These are phyloP conservation scores for Ophioderma brevispina DNA, from an alignment of 35 echinoderm and acorn worm species.

Conservation along the genomic window DNA sequence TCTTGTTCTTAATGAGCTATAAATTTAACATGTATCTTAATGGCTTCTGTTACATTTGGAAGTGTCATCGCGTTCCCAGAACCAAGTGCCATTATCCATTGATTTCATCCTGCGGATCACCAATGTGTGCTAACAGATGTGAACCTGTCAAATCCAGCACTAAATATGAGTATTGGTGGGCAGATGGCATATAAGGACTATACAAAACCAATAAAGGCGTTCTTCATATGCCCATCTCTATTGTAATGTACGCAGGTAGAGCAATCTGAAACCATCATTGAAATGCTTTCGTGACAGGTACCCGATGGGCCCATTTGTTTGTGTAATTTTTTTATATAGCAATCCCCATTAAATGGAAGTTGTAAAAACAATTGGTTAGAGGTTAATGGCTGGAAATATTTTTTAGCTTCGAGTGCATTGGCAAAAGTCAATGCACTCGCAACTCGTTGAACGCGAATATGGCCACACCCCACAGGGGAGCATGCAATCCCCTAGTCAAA, in stretches of 20 bases:
- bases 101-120: too few relatives aligned
- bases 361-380: background rate
- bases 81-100: background rate
- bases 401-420: too few relatives aligned
- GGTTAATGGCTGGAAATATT: background rate
- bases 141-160: constrained; percentile 64
- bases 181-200: constrained; percentile 81
- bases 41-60: too few relatives aligned
- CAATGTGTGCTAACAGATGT: too few relatives aligned
- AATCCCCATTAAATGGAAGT: background rate
- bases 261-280: background rate
- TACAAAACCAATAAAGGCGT: constrained; percentile 61
- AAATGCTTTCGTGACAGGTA: background rate
- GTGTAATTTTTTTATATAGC: background rate
- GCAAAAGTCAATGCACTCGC: too few relatives aligned
- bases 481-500: too few relatives aligned
- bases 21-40: too few relatives aligned
- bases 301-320: background rate
- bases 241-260: constrained; percentile 80
- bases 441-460: too few relatives aligned
- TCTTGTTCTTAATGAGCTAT: too few relatives aligned
- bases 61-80: too few relatives aligned
- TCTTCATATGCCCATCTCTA: constrained; percentile 62
- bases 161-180: constrained; percentile 82
- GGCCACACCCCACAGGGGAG: too few relatives aligned